A percentile compares a stretch with the other conserved stretches of the same genome.
phyloP scores from a whole-genome alignment of 2,888 invertebrate species.

The Epistrophe grossulariae region DNA sequence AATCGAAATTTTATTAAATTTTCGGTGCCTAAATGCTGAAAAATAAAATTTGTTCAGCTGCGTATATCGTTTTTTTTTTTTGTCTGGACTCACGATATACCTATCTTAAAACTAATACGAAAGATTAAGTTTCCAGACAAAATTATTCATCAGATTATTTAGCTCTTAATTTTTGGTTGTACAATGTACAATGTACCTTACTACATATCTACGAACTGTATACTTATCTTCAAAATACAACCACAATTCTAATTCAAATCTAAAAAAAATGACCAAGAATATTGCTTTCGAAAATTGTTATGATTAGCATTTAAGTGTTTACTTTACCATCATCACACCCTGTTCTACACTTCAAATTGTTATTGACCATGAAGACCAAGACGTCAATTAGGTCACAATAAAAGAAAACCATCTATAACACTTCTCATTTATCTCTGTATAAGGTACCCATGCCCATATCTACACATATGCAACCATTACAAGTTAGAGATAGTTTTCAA shows the following conservation, averaged over 20 bases:
- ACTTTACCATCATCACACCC: conserved; percentile 43
- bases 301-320: conserved; percentile 65
- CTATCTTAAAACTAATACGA: no score
- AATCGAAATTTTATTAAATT: no score
- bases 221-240: not conserved
- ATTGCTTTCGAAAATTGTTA: conserved; percentile 46
- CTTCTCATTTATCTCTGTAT: not conserved
- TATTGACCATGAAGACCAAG: conserved; percentile 67
- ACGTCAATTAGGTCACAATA: conserved; percentile 64
- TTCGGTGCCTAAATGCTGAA: no score
- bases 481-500: not conserved
- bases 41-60: no score
- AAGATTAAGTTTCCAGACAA: no score
- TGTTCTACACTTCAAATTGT: conserved; percentile 55
- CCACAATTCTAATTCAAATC: not conserved
- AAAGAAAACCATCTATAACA: conserved; percentile 48
- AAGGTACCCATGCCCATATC: not conserved
- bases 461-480: not conserved
- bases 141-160: no score
- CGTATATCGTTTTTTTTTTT: no score
- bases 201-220: no score
- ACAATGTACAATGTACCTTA: no score
- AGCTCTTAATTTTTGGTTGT: no score
- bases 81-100: no score
- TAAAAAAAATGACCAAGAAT: conserved; percentile 33